phyloP scores from a whole-genome alignment of 2,113 vertebrate genomes.

The Argyrosomus japonicus region DNA sequence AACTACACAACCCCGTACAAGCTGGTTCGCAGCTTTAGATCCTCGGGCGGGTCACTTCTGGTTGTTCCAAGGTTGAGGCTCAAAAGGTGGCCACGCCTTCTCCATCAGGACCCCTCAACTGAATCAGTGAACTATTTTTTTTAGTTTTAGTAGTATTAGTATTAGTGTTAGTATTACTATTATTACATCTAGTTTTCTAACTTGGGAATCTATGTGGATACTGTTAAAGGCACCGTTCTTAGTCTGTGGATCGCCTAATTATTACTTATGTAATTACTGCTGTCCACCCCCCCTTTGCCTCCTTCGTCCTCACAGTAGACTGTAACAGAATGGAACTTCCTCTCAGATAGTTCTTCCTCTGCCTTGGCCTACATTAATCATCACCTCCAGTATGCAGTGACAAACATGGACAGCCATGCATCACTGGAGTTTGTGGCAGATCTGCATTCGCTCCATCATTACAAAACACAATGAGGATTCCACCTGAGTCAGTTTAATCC shows the following conservation, averaged over 20 bases:
- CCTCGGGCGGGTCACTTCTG: too few species aligned
- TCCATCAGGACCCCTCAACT: too few species aligned
- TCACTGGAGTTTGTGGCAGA: not conserved
- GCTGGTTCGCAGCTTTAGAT: too few species aligned
- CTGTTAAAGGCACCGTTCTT: not conserved
- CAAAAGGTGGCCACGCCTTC: too few species aligned
- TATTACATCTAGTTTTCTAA: not conserved
- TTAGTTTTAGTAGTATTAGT: too few species aligned
- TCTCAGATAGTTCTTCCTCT: constrained; percentile 7
- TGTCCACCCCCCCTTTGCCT: not conserved
- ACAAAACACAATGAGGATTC: constrained; percentile 10
- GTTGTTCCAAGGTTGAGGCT: too few species aligned
- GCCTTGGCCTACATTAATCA: not conserved
- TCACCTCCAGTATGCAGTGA: not conserved
- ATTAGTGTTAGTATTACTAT: too few species aligned
- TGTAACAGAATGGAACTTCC: constrained; percentile 12
- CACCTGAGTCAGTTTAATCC: not conserved
- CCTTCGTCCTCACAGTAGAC: constrained; percentile 4
- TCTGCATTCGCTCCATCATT: not conserved
- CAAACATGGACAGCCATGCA: not conserved
- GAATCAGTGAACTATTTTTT: too few species aligned
- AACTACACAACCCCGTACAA: too few species aligned
- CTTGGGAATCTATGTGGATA: not conserved
- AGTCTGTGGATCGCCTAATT: not conserved
- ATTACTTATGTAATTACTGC: constrained; percentile 1